Base-by-base conservation (phyloP, 2,888 invertebrate genomes). In the Phragmatobia fuliginosa region DNA sequence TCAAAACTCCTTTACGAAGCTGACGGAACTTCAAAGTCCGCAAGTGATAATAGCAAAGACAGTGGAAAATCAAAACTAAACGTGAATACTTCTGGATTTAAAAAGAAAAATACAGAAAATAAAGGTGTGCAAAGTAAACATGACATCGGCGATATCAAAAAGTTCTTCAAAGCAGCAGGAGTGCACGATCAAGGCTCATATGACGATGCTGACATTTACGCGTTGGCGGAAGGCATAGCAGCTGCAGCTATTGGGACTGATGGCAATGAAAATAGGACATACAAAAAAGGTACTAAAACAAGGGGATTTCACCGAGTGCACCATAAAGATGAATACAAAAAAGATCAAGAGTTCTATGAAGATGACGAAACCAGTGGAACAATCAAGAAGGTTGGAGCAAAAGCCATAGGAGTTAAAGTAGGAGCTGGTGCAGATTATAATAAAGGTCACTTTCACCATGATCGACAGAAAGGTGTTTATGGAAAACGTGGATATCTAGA, bases 251-350 rank as follows among this genome's bases (percentile, higher is more conserved):
- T 94, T 1, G 94, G 92, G 0, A 83, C 91, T 0, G 91, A 89
- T 61, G 95, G 92, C 38, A 92, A 92, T 36, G 92, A 93, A 79
- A 93, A 93, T 60, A 92, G 91, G 36, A 95, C 93, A 59, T 96
- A 95, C 79, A 94, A 90, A 77, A 96, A 96, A 83, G 96, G 96
- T 0, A 94, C 94, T 28, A 96, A 96, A 83, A 95, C 96, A 0
- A 92, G 94, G 78, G 96, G 96, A 4, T 96, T 94, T 83, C 96
- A 96, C 79, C 94, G 93, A 76, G 93, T 96, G 1, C 95, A 96
- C 71, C 96, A 96, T 82, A 96, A 95, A 86, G 96, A 96, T 78
- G 96, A 96, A 83, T 96, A 96, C 82, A 95, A 96, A 77, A 96
- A 96, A 82, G 95, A 96, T 69, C 96, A 96, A 82, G 90, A 95